These are phyloP conservation scores for Neomorphus geoffroyi DNA, from an alignment of 2,797 vertebrate genomes.

Conservation along the genomic window DNA sequence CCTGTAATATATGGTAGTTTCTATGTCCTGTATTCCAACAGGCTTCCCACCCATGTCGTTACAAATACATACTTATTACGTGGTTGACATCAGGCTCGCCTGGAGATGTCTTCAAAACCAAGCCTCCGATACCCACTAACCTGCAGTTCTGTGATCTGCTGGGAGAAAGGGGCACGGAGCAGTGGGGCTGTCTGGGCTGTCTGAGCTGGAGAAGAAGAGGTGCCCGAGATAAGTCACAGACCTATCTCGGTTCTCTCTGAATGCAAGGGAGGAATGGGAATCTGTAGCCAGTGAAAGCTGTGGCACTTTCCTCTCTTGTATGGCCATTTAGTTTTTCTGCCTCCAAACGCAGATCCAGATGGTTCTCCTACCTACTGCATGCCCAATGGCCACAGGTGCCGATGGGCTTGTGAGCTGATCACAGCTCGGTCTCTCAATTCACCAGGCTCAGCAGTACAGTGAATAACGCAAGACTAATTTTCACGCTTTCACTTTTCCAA, in stretches of 20 bases:
- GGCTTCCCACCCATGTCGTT: not conserved
- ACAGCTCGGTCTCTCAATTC: not conserved
- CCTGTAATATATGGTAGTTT: not conserved
- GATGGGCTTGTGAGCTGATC: not conserved
- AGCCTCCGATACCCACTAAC: not conserved
- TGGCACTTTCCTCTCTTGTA: not conserved
- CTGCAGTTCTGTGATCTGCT: not conserved
- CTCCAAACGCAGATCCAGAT: not conserved
- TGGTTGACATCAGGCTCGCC: not conserved
- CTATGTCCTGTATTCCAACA: not conserved
- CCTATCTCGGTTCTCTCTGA: not conserved
- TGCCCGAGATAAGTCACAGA: not conserved
- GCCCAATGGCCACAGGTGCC: not conserved
- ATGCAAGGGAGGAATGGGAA: not conserved
- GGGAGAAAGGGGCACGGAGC: not conserved
- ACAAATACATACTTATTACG: not conserved
- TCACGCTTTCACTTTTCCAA: not conserved
- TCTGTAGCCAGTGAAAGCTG: not conserved
- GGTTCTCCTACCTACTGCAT: not conserved
- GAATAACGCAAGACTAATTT: not conserved
- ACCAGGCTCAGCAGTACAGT: not conserved
- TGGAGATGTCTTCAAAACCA: not conserved
- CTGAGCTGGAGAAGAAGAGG: not conserved
- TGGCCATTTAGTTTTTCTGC: not conserved
- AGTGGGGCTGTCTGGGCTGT: not conserved